Base-by-base conservation (phyloP, 2,888 invertebrate genomes). In the Galerucella nymphaeae region DNA sequence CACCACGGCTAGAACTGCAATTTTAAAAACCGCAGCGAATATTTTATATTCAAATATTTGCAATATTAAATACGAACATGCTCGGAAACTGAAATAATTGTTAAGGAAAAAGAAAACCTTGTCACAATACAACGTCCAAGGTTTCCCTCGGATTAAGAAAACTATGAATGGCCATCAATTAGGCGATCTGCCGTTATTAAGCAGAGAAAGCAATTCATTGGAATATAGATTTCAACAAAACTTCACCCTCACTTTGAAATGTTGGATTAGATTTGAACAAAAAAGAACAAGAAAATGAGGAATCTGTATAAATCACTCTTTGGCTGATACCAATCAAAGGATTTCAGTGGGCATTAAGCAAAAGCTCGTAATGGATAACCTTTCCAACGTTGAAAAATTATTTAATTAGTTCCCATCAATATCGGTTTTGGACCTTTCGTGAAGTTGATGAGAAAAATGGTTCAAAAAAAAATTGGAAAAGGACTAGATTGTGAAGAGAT, bases 391-490 rank as follows among this genome's bases (percentile, higher is more conserved):
- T 68, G 68, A 61, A 68, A 61, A 68, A 68, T 68, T 61, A 68
- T 68, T 68, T 68, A 68, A 68, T 68, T 68, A 68, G 61, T 30
- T 38, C n/a, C 23, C 65, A 55, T 65, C 65, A 11, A 57, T 66
- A 66, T 55, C 9, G 18, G 48, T 65, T 42, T 42, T n/a, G 38
- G 55, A 66, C 38, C 55, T 18, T 57, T 13, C 11, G 53, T 45
- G 10, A 20, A 23, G 18, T 18, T 45, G 14, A 30, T n/a, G 13
- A 18, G 11, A 20, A 45, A 63, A 38, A 38, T 38, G 16, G 55
- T 18, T 13, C 16, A 20, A 45, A 14, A 45, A 14, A 45, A 48
- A n/a, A 14, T 13, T 45, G 20, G 30, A 9, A 48, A 13, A 16
- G 10, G 53, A 53, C 30, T 13, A 65, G 53, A 45, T 18, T 63